phyloP scores from a whole-genome alignment of 2,797 vertebrate species.

The Cynopterus sphinx region DNA sequence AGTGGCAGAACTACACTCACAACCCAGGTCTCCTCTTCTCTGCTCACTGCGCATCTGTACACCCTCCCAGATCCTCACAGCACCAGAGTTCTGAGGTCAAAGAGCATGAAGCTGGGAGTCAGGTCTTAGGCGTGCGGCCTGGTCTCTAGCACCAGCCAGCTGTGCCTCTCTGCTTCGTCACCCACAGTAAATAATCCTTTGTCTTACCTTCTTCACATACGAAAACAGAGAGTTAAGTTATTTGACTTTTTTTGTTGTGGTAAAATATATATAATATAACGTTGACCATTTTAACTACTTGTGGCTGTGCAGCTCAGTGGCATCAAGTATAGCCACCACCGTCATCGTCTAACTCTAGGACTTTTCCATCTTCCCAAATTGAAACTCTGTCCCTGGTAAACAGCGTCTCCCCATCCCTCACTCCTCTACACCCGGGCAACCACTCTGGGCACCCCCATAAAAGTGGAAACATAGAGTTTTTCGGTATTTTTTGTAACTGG shows the following conservation, averaged over 20 bases:
- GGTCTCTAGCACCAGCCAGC: not conserved
- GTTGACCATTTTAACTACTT: not conserved
- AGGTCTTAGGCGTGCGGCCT: not conserved
- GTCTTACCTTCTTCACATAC: not conserved
- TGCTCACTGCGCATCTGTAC: not conserved
- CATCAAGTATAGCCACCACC: not conserved
- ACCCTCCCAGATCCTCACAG: not conserved
- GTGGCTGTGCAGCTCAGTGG: not conserved
- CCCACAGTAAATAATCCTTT: not conserved
- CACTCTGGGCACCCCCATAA: not conserved
- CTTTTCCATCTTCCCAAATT: not conserved
- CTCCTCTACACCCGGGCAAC: not conserved
- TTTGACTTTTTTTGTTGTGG: not conserved
- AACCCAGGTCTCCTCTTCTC: not conserved
- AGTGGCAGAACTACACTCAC: not conserved
- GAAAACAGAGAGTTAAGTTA: not conserved
- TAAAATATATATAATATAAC: not conserved
- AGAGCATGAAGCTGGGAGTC: not conserved
- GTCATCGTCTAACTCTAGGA: not conserved
- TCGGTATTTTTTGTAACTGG: not conserved
- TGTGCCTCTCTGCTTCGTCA: not conserved
- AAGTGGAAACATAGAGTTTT: not conserved
- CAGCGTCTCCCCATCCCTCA: too few relatives aligned
- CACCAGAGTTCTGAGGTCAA: not conserved
- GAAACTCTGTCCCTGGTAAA: not conserved